Conservation (phyloP, 2,113 vertebrate genomes). For the Gymnocephalus cernua region DNA sequence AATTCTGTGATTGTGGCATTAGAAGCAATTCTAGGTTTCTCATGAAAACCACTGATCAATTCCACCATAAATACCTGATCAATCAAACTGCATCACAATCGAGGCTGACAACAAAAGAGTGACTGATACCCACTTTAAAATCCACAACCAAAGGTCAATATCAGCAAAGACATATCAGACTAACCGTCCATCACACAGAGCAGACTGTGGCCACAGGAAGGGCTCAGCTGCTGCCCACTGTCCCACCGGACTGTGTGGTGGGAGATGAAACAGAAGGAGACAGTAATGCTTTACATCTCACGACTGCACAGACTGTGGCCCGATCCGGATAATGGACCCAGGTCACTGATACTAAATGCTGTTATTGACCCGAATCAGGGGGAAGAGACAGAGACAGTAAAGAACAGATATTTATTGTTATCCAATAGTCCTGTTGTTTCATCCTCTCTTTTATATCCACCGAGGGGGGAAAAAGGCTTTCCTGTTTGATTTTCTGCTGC, state of each 20-base stretch:
- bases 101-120: neutral
- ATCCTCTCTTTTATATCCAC: conserved; percentile 1
- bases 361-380: conserved; percentile 49
- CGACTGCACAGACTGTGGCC: neutral
- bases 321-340: conserved; percentile 45
- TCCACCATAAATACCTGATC: neutral
- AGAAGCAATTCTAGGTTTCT: neutral
- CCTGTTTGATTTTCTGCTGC: conserved; percentile 32
- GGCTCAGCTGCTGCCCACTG: conserved; percentile 21
- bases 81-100: neutral
- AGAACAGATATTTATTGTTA: conserved; percentile 61
- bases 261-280: conserved; percentile 41
- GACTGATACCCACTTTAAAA: neutral
- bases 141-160: conserved; percentile 12
- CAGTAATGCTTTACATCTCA: conserved; percentile 43
- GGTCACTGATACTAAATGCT: conserved; percentile 59
- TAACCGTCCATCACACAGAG: neutral
- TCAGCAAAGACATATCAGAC: conserved; percentile 12
- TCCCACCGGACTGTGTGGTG: conserved; percentile 31
- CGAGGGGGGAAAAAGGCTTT: neutral
- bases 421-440: conserved; percentile 37
- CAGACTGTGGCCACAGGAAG: conserved; percentile 22
- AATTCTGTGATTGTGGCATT: neutral
- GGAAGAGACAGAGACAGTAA: conserved; percentile 39
- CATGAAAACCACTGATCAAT: conserved; percentile 9